Evolutionary conservation across 2,797 vertebrate species (phyloP).

Genomic region (Otolemur crassicaudatus): DNA sequence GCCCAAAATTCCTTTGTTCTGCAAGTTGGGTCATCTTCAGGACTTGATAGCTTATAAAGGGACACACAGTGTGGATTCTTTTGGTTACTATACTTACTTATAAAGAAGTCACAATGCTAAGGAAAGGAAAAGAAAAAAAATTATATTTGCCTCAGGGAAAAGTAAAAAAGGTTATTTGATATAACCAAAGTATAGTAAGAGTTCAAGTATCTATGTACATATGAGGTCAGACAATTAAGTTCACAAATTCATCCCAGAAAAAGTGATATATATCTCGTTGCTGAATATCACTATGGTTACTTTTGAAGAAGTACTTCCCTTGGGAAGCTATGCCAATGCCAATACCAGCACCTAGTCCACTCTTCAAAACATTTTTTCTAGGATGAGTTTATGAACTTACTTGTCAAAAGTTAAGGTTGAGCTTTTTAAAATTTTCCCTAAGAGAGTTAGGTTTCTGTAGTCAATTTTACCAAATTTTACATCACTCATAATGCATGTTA

Average conservation of each 20-base stretch:
- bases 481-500: background rate
- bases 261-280: no score
- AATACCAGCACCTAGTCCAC: no score
- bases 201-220: background rate
- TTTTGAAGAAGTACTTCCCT: no score
- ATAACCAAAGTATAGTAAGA: background rate
- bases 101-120: conserved; percentile 91
- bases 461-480: conserved; percentile 32
- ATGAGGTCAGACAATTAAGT: background rate
- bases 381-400: no score
- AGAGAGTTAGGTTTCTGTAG: background rate
- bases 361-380: no score
- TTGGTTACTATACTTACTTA: conserved; percentile 92
- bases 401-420: conserved; percentile 11
- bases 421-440: conserved; percentile 30
- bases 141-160: conserved; percentile 8
- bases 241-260: no score
- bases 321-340: no score
- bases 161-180: background rate
- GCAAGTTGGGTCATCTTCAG: conserved; percentile 85
- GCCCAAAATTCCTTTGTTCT: conserved; percentile 91
- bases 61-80: conserved; percentile 90
- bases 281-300: no score
- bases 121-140: conserved; percentile 69
- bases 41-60: conserved; percentile 89